Base-by-base conservation (phyloP, 2,888 invertebrate species). In the Eustalomyia histrio region DNA sequence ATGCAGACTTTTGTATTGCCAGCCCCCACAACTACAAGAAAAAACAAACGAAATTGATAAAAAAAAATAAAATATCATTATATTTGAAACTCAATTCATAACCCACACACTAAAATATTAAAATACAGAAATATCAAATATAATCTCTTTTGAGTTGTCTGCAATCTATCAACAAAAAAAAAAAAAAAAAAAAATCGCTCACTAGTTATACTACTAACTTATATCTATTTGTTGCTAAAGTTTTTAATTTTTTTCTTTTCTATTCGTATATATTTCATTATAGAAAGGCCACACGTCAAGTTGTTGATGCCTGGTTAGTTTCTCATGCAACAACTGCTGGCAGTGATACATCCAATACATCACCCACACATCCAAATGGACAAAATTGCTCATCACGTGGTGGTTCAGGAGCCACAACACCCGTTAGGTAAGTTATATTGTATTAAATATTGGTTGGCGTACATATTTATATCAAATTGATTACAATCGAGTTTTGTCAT, bases 291-390 rank as follows among this genome's bases (percentile, higher is more conserved):
- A 96, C 97, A 84, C 93, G 97, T 85, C 96, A 97, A 89, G 95
- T 97, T 89, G 97, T 98, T 86, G 97, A 98, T 91, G 94, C 95
- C 85, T 98, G 98, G 98, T 92, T 98, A 87, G 94, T 97, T 84
- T 95, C 96, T 9, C 97, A 97, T 91, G 95, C 96, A 84, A 95
- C 95, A 73, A 86, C 92, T 91, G 90, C 90, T 74, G 91, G 90
- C 83, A 90, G 89, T 85, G 90, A 90, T 84, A 86, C 92, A 84
- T 88, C 85, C 81, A 83, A 85, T 87, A 88, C 85, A 92, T 93
- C 76, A 92, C 93, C 74, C 92, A 85, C 84, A 72, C 93, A 83
- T 92, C 93, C 89, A 76, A 91, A 90, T 80, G 91, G 86, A 85
- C 91, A 89, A 84, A 90, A 91, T 85, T 89, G 90, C 83, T 94